Evolutionary conservation across 2,113 vertebrate species (phyloP).

Genomic region (Bubo blakistoni): DNA sequence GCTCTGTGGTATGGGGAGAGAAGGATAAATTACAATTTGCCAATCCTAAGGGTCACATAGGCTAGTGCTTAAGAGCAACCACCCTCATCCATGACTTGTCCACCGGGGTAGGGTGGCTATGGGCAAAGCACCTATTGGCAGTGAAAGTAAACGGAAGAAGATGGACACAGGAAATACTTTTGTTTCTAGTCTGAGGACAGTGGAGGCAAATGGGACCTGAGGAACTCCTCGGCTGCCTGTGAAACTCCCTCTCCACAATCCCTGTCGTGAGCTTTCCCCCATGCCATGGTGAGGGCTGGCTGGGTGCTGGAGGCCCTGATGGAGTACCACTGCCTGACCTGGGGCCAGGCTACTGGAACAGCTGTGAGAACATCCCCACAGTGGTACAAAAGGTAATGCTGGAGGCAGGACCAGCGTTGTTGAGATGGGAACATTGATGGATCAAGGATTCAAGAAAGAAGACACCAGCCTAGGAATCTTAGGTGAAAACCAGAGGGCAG

Average conservation of each 20-base stretch:
- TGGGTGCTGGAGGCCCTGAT: too few species aligned
- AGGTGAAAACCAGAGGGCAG: background rate
- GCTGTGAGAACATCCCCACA: background rate
- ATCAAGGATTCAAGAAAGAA: background rate
- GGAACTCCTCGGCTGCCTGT: background rate
- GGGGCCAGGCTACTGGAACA: background rate
- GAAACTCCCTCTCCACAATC: background rate
- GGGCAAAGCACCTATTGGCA: background rate
- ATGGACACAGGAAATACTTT: background rate
- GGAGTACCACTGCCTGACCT: background rate
- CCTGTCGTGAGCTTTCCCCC: accelerated
- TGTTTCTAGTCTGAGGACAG: background rate
- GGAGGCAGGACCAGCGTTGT: background rate
- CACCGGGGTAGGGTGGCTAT: background rate
- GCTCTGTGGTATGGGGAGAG: background rate
- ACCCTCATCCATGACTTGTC: accelerated
- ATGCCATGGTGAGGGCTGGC: accelerated
- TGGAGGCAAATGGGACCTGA: background rate
- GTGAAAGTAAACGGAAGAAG: background rate
- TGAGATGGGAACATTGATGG: background rate
- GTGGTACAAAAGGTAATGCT: background rate
- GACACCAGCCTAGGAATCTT: background rate
- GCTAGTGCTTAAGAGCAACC: background rate
- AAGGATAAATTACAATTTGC: background rate
- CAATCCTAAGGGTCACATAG: background rate